A percentile compares a stretch with the other conserved stretches of the same genome.
Evolutionary conservation across 1,140 invertebrate species (phyloP).

Genomic region (Chrysomallon squamiferum): DNA sequence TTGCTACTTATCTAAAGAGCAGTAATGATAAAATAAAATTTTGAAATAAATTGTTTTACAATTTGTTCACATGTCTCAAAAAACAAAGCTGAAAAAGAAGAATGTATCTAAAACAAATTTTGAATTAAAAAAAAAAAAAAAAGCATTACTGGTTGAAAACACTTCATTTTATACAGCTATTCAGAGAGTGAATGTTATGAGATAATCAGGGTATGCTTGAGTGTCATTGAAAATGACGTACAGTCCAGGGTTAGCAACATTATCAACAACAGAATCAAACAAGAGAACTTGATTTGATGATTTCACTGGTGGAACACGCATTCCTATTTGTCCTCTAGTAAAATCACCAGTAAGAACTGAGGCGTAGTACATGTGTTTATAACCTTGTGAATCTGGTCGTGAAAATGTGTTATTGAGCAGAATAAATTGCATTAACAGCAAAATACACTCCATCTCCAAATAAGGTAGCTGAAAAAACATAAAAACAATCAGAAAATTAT

Average conservation of each 20-base stretch:
- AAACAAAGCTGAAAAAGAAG: too few relatives aligned
- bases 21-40: too few relatives aligned
- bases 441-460: slow-evolving; percentile 38
- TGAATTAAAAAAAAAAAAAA: too few relatives aligned
- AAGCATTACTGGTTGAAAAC: too few relatives aligned
- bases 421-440: slow-evolving; percentile 29
- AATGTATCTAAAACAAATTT: too few relatives aligned
- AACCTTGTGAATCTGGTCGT: slow-evolving; percentile 12
- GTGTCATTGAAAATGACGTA: slow-evolving; percentile 42
- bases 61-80: too few relatives aligned
- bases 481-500: too few relatives aligned
- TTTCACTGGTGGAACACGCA: slow-evolving; percentile 24
- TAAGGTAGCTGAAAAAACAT: slow-evolving; percentile 16
- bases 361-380: slow-evolving; percentile 29
- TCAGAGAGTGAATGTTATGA: slow-evolving; percentile 18
- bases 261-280: slow-evolving; percentile 38
- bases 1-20: too few relatives aligned
- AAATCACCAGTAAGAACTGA: slow-evolving; percentile 36
- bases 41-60: too few relatives aligned
- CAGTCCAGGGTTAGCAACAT: slow-evolving; percentile 17
- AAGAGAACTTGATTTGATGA: neutral
- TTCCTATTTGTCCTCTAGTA: slow-evolving; percentile 15
- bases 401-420: slow-evolving; percentile 20
- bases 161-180: too few relatives aligned
- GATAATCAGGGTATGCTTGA: slow-evolving; percentile 42